Conservation (phyloP, 2,888 invertebrate species). For the Apotomis betuletana region DNA sequence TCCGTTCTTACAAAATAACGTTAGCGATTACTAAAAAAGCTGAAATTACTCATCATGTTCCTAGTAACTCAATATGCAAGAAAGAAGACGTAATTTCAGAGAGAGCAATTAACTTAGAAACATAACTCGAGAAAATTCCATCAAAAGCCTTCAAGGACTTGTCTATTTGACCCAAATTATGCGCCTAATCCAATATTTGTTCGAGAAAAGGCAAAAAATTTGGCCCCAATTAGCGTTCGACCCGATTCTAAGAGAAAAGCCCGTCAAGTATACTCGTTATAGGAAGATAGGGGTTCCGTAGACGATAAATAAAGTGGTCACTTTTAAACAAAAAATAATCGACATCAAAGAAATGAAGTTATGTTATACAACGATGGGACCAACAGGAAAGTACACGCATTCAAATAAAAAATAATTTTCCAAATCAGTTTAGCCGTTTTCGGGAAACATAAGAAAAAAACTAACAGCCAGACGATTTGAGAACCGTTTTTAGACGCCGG, state of each 20-base stretch:
- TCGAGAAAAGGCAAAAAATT: slow-evolving; percentile 69
- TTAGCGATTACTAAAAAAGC: slow-evolving; percentile 12
- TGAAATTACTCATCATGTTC: slow-evolving; percentile 27
- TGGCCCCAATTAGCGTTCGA: slow-evolving; percentile 78
- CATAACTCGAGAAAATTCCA: slow-evolving; percentile 53
- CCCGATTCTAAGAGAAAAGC: slow-evolving; percentile 75
- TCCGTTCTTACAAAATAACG: slow-evolving; percentile 5
- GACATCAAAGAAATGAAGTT: neutral
- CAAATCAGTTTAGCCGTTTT: too few species aligned
- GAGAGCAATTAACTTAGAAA: slow-evolving; percentile 40
- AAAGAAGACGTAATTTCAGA: slow-evolving; percentile 37
- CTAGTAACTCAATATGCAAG: slow-evolving; percentile 26
- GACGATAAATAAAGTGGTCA: neutral
- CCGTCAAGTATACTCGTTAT: slow-evolving; percentile 16
- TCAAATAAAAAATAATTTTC: too few species aligned
- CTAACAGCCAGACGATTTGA: too few species aligned
- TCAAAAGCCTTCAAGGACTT: slow-evolving; percentile 68
- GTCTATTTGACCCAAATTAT: slow-evolving; percentile 74
- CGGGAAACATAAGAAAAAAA: too few species aligned
- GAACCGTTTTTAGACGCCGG: too few species aligned
- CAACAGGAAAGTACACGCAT: too few species aligned
- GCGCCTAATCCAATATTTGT: slow-evolving; percentile 79
- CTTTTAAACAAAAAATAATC: neutral
- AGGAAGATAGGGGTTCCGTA: slow-evolving; percentile 18
- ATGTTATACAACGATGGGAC: too few species aligned